A percentile compares a stretch with the other conserved stretches of the same genome.
Conservation (phyloP, 2,797 vertebrate species). For the Morelia viridis region DNA sequence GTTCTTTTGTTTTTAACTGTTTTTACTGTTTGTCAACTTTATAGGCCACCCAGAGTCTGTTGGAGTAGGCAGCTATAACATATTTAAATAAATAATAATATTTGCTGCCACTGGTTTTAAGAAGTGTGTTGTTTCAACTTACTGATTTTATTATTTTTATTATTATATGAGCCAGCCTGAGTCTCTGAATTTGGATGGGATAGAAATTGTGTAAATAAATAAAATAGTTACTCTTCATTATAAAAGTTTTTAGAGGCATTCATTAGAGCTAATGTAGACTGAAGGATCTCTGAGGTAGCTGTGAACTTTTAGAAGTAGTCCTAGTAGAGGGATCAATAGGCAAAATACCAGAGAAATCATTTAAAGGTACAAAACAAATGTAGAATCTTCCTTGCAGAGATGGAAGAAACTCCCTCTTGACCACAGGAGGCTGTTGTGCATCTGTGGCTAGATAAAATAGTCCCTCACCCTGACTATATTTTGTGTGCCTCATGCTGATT, state of each 20-base stretch:
- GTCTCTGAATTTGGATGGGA: neutral
- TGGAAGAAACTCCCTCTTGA: constrained; percentile 24
- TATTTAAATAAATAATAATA: neutral
- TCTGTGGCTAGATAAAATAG: neutral
- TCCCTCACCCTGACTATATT: constrained; percentile 38
- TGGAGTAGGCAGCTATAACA: neutral
- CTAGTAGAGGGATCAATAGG: constrained; percentile 2
- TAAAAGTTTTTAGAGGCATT: constrained; percentile 18
- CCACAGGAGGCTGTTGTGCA: neutral
- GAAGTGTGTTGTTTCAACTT: neutral
- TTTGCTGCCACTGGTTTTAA: neutral
- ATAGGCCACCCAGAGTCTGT: neutral
- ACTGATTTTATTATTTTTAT: neutral
- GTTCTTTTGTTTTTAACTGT: no score
- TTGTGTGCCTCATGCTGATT: constrained; percentile 52
- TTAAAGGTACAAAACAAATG: neutral
- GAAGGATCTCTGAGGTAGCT: neutral
- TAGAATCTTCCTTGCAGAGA: constrained; percentile 24
- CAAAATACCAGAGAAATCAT: constrained; percentile 3
- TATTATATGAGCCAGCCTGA: neutral
- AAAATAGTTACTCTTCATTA: neutral
- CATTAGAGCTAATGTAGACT: neutral
- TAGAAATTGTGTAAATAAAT: neutral
- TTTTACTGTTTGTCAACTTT: neutral
- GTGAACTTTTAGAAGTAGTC: constrained; percentile 12